These are phyloP conservation scores for Apteryx mantelli DNA, from an alignment of 2,113 vertebrate species.

Conservation along the genomic window DNA sequence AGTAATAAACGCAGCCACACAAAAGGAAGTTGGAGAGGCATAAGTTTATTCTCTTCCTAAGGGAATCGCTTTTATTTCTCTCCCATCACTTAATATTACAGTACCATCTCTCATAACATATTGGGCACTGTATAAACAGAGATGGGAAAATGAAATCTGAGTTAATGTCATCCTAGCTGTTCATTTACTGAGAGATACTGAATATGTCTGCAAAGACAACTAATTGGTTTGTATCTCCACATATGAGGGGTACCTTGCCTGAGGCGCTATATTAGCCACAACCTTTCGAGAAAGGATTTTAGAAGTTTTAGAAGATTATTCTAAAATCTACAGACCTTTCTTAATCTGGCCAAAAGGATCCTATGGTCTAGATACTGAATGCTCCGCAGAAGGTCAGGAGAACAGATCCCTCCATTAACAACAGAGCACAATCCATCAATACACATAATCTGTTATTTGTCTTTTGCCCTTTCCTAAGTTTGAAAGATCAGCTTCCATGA, in stretches of 20 bases:
- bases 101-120: neutral
- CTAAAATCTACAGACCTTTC: neutral
- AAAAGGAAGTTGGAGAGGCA: neutral
- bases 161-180: neutral
- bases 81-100: neutral
- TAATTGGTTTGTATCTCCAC: rapidly evolving
- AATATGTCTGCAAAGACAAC: neutral
- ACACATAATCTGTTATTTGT: neutral
- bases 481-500: neutral
- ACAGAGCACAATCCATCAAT: neutral
- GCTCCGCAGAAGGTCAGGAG: neutral
- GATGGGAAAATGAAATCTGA: neutral
- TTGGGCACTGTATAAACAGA: neutral
- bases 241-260: rapidly evolving
- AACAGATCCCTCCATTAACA: neutral
- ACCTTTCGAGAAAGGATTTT: neutral
- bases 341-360: neutral
- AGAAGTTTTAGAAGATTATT: neutral
- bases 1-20: neutral
- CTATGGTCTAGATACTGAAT: neutral
- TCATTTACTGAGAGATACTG: neutral
- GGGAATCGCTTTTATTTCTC: neutral
- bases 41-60: neutral
- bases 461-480: neutral
- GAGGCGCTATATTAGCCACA: neutral